Evolutionary conservation across 2,888 invertebrate genomes (phyloP), one percentile per base, ranked within the genome.

Genomic region (Drosophila subquinaria): DNA sequence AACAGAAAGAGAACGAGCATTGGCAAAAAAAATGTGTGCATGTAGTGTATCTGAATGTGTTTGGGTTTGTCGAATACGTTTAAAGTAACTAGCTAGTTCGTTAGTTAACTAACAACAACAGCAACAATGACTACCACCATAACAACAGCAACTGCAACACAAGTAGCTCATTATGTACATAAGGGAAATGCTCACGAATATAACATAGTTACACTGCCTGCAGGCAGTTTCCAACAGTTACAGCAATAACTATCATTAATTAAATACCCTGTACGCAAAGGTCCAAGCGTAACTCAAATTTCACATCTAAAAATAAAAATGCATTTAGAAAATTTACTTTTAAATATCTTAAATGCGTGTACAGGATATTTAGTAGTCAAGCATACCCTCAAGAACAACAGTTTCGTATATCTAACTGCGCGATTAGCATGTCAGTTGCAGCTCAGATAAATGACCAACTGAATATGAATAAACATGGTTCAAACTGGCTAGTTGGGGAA

Each of bases 11-110:
- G 27, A 9, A 38, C 8, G 23, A 53, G 15, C 20, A 40, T 40
- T 40, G 20, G 40, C 23, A 35, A 48, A 42, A 48, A 42, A 52
- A 55, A 50, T 65, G 52, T n/a, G 56, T 17, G 36, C 57, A 20
- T 23, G 51, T 11, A 40, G n/a, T 50, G 17, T 50, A 10, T 20
- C 3, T 53, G 30, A 60, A 43, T 53, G 56, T 64, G 63, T 62
- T 56, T 56, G 52, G 33, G 35, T 65, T 27, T 63, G 60, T 70
- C 50, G 55, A 68, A 56, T 68, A 15, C 50, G 40, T 27, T 42
- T 59, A 38, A 51, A 66, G 60, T 66, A 66, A 80, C 88, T 78
- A 86, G 82, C 80, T 69, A 86, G 81, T 84, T 57, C 45, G 56
- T 57, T 82, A 75, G 72, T 76, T 72, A 81, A 88, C 89, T 76